phyloP scores from a whole-genome alignment of 2,797 vertebrate species.

The Halcyon badia region DNA sequence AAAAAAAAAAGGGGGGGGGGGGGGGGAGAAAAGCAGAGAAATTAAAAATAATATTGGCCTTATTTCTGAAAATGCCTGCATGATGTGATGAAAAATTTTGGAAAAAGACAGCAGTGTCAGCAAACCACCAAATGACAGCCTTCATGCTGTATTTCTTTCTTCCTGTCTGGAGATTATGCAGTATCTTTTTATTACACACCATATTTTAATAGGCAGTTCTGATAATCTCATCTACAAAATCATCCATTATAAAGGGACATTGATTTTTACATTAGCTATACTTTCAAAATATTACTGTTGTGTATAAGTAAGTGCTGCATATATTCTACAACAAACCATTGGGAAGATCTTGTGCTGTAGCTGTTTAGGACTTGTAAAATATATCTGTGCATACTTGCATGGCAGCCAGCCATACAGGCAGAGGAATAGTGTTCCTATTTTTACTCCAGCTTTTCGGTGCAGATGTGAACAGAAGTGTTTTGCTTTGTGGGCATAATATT shows the following conservation, averaged over 20 bases:
- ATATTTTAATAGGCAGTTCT: constrained; percentile 57
- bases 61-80: not conserved
- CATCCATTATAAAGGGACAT: constrained; percentile 24
- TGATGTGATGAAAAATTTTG: not conserved
- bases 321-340: not conserved
- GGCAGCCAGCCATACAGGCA: not conserved
- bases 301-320: not conserved
- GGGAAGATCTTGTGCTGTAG: not conserved
- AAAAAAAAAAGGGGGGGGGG: not conserved
- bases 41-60: not conserved
- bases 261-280: constrained; percentile 48
- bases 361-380: not conserved
- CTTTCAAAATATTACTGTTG: constrained; percentile 28
- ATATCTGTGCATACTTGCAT: not conserved
- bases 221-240: constrained; percentile 49
- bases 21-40: not conserved
- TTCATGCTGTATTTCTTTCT: constrained; percentile 6
- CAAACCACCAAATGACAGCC: not conserved
- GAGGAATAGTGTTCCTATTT: not conserved
- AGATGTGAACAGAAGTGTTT: not conserved
- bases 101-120: not conserved
- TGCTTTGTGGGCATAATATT: not conserved
- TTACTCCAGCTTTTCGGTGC: not conserved
- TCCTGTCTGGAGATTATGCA: constrained; percentile 17
- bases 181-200: constrained; percentile 39